Evolutionary conservation across 2,888 invertebrate genomes (phyloP).

Genomic region (Acrocera orbiculus): DNA sequence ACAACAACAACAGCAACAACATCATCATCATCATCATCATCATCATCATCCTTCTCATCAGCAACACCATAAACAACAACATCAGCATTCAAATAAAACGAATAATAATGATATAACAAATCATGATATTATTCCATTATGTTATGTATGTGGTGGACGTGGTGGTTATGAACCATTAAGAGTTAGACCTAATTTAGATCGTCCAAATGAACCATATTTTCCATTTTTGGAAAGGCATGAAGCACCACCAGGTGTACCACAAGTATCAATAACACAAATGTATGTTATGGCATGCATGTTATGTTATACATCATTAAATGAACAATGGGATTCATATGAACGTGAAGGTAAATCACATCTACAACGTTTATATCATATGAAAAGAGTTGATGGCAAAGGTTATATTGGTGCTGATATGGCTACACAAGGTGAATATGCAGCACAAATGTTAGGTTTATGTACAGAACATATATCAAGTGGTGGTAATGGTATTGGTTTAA

Average conservation of each 20-base stretch:
- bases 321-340: constrained; percentile 88
- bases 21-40: constrained; percentile 12
- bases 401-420: constrained; percentile 82
- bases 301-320: constrained; percentile 67
- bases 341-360: constrained; percentile 66
- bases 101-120: constrained; percentile 11
- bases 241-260: constrained; percentile 51
- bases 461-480: constrained; percentile 34
- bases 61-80: no score
- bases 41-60: no score
- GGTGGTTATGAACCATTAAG: constrained; percentile 45
- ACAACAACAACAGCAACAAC: constrained; percentile 9
- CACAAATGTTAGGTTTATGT: constrained; percentile 64
- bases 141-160: constrained; percentile 57
- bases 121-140: constrained; percentile 26
- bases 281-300: constrained; percentile 63
- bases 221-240: constrained; percentile 83
- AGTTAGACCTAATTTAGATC: constrained; percentile 48
- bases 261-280: constrained; percentile 24
- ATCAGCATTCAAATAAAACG: constrained; percentile 15
- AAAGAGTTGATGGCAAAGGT: constrained; percentile 75
- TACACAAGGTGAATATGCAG: constrained; percentile 81
- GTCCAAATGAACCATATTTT: constrained; percentile 66
- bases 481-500: constrained; percentile 5
- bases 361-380: constrained; percentile 83